Percentiles rank a stretch among this genome's conserved stretches.
Conservation (phyloP, 2,888 invertebrate species). For the Rhodophaea formosa region DNA sequence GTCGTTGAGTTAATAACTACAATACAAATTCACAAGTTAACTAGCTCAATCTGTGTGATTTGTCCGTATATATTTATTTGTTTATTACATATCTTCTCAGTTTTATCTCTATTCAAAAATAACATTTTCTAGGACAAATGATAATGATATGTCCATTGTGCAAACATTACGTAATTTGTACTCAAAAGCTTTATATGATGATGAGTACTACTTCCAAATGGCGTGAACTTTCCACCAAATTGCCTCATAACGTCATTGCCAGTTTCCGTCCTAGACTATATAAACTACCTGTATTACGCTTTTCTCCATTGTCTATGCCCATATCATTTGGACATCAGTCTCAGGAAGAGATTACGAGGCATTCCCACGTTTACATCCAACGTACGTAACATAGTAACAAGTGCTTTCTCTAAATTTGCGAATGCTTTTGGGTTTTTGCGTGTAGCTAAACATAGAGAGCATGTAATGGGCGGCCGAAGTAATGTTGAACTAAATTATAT, state of each 20-base stretch:
- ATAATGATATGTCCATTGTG: too few relatives aligned
- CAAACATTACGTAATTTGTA: too few relatives aligned
- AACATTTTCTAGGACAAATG: too few relatives aligned
- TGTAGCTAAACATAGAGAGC: not conserved
- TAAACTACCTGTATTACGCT: not conserved
- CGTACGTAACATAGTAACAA: constrained; percentile 5
- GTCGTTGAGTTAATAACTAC: too few relatives aligned
- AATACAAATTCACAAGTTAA: too few relatives aligned
- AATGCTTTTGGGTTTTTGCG: not conserved
- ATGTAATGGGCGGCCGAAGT: not conserved
- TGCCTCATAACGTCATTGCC: not conserved
- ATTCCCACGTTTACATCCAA: constrained; percentile 2
- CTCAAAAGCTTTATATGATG: not conserved
- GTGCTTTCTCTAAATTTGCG: constrained; percentile 9
- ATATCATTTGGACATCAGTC: constrained; percentile 7
- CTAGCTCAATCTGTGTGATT: too few relatives aligned
- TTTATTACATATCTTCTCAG: too few relatives aligned
- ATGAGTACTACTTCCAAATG: not conserved
- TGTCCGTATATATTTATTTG: too few relatives aligned
- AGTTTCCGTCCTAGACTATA: not conserved
- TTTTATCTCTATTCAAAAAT: too few relatives aligned
- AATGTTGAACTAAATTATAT: not conserved
- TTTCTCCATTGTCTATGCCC: not conserved
- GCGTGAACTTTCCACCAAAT: constrained; percentile 3
- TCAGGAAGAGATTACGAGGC: not conserved